Evolutionary conservation across 1,140 invertebrate genomes (phyloP).

Genomic region (Babylonia areolata): DNA sequence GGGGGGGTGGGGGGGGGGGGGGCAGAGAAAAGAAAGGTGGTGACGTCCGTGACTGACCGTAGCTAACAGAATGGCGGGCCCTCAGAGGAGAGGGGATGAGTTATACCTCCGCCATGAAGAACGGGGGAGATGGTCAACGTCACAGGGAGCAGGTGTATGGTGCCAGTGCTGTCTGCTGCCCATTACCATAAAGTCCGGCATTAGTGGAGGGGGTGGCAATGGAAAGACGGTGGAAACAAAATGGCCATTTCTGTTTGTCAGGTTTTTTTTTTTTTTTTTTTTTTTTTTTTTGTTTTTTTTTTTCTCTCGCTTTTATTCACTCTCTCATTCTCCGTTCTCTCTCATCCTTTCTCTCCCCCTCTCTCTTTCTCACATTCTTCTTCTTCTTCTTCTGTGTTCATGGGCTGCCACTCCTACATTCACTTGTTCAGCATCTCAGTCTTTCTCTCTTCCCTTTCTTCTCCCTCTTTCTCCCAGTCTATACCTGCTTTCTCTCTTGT

Average conservation of each 20-base stretch:
- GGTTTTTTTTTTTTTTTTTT: background rate
- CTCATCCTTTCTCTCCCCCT: no score
- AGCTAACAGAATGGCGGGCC: background rate
- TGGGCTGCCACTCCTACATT: background rate
- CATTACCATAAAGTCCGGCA: background rate
- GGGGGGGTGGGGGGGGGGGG: no score
- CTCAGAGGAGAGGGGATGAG: background rate
- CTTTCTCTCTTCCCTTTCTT: no score
- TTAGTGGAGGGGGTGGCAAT: background rate
- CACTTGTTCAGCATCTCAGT: background rate
- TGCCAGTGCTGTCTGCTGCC: background rate
- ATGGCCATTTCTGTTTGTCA: slow-evolving; percentile 1
- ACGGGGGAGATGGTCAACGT: background rate
- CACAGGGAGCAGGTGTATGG: background rate
- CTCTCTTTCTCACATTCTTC: no score
- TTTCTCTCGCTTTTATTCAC: slow-evolving; percentile 3
- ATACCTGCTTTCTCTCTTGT: background rate
- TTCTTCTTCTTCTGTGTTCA: no score
- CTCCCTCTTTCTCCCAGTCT: background rate
- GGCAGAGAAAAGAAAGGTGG: background rate
- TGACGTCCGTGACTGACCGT: background rate
- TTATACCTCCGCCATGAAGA: background rate
- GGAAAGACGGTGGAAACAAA: background rate
- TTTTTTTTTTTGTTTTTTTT: background rate
- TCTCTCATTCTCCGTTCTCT: background rate